Base-by-base conservation (phyloP, 2,888 invertebrate genomes). In the Trichogramma dendrolimi region DNA sequence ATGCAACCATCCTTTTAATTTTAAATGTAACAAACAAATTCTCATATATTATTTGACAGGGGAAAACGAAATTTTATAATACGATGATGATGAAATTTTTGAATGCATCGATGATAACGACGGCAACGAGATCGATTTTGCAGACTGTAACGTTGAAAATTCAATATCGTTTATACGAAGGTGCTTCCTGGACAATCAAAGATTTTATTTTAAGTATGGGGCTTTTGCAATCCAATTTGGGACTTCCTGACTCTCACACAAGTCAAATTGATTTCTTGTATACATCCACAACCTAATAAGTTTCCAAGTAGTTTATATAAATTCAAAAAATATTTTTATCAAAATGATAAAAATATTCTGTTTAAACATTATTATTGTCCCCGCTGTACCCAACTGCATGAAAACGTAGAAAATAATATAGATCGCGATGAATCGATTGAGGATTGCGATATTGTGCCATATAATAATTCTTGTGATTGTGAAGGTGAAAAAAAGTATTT, bases 401-500 rank as follows among this genome's bases (percentile, higher is more conserved):
- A 55, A 6, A 46, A 55, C 4, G n/a, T 4, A 11, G 14, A 49
- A 14, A 49, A 7, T 49, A 14, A 49, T 11, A 14, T 49, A 11
- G 7, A 4, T 14, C 11, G 27, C 7, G 14, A 10, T 14, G 14
- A 49, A 14, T 11, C 49, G 7, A 49, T 49, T 7, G 11, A 49
- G 7, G 4, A 49, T 10, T n/a, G 6, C 7, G n/a, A 4, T 27
- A 39, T 42, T n/a, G n/a, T n/a, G n/a, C n/a, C n/a, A 10, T 39
- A 5, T 40, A 40, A 5, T 4, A 56, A 44, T 5, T n/a, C 10
- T n/a, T 42, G 10, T 10, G 27, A 56, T 41, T 42, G 40, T 6
- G 49, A 42, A 8, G 5, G 6, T 11, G 50, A 60, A 38, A 10
- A 54, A 41, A 48, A 47, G 8, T 59, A 59, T 48, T 59, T 59